Conservation (phyloP, 2,888 invertebrate genomes). For the Andrena bucephala region DNA sequence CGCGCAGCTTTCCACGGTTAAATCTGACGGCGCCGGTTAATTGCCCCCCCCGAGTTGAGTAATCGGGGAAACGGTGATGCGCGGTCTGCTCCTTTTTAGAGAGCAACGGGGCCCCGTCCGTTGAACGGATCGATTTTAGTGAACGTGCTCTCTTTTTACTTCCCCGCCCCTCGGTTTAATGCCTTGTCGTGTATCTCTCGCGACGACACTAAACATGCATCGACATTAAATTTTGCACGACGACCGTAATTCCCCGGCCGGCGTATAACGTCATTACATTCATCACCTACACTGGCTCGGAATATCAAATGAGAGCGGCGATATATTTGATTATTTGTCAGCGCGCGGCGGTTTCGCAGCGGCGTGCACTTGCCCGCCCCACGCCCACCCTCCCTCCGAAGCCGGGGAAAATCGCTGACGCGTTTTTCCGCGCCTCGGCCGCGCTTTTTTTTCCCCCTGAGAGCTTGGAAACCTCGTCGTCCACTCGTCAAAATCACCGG, state of each 20-base stretch:
- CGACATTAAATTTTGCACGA: conserved; percentile 60
- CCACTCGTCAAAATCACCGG: conserved; percentile 83
- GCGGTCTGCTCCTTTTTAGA: background rate
- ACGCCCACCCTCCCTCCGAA: background rate
- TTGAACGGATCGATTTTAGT: conserved; percentile 23
- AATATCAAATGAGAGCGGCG: conserved; percentile 68
- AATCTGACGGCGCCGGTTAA: conserved; percentile 13
- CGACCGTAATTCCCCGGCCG: conserved; percentile 56
- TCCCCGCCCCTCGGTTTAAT: conserved; percentile 30
- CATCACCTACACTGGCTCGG: conserved; percentile 60
- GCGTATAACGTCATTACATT: conserved; percentile 59
- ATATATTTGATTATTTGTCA: conserved; percentile 64
- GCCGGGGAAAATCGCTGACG: background rate
- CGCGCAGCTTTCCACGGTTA: background rate
- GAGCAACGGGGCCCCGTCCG: background rate
- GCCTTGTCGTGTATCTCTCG: conserved; percentile 36
- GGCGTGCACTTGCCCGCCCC: conserved; percentile 8
- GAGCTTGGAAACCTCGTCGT: conserved; percentile 62
- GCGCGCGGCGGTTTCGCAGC: conserved; percentile 38
- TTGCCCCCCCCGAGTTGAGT: conserved; percentile 24
- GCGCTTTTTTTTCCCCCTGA: background rate
- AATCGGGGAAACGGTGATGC: conserved; percentile 13
- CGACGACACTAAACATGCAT: conserved; percentile 47
- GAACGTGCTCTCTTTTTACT: conserved; percentile 34
- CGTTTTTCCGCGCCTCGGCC: conserved; percentile 19